These are phyloP conservation scores for Okapia johnstoni DNA, from an alignment of 2,113 vertebrate species.

Conservation along the genomic window DNA sequence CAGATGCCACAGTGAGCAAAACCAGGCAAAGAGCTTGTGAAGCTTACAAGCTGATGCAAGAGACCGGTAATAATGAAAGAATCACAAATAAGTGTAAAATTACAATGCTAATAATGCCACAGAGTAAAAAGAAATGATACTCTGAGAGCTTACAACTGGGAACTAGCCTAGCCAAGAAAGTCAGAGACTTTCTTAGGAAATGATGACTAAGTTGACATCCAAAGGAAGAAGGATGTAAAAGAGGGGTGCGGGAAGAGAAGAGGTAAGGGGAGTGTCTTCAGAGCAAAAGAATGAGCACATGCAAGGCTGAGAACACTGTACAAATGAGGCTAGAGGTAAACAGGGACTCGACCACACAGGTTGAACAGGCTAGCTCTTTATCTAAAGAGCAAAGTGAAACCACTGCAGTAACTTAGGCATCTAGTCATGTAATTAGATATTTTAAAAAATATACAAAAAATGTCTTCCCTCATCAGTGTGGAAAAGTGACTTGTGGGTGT, in stretches of 20 bases:
- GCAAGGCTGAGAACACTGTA: background rate
- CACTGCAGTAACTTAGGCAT: background rate
- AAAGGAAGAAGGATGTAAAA: background rate
- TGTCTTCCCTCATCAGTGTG: background rate
- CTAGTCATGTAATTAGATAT: background rate
- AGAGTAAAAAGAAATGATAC: background rate
- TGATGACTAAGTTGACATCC: background rate
- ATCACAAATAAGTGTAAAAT: background rate
- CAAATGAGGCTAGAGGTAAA: background rate
- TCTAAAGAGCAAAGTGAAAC: background rate
- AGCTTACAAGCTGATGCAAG: background rate
- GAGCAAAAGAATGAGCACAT: background rate
- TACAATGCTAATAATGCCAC: background rate
- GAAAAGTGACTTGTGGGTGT: background rate
- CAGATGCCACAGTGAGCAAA: background rate
- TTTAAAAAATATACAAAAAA: background rate
- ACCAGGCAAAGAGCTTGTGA: background rate
- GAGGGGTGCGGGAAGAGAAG: background rate
- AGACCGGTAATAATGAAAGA: background rate
- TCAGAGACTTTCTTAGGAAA: background rate
- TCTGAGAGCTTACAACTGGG: background rate
- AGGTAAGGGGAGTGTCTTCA: background rate
- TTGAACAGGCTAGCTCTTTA: background rate
- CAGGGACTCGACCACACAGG: background rate
- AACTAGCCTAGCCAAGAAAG: background rate